These are phyloP conservation scores for Stylophora pistillata DNA, from an alignment of 64 coral and sea anemone species.

Conservation along the genomic window DNA sequence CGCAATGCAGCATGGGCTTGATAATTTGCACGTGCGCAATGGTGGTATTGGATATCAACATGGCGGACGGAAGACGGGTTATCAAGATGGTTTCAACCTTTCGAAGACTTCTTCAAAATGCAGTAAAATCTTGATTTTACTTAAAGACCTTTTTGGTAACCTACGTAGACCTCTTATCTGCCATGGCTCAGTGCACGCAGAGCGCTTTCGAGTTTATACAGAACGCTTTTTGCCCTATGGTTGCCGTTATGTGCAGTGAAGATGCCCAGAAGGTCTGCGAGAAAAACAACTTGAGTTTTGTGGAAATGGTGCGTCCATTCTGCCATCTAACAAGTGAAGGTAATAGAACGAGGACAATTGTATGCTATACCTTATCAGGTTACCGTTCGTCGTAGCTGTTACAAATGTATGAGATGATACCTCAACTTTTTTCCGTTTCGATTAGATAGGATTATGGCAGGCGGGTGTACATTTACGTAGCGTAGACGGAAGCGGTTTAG, in stretches of 20 bases:
- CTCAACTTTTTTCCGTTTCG: not conserved
- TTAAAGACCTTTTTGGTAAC: constrained; percentile 21
- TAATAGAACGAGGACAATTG: constrained; percentile 27
- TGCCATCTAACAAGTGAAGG: constrained; percentile 98
- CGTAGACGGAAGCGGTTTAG: too few relatives aligned
- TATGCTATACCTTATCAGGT: not conserved
- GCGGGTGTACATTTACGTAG: not conserved
- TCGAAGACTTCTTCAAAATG: constrained; percentile 30
- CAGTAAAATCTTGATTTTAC: not conserved
- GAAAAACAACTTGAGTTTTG: constrained; percentile 95
- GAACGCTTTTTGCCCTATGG: constrained; percentile 92
- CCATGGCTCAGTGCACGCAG: constrained; percentile 95
- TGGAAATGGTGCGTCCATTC: constrained; percentile 97
- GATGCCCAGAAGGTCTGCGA: constrained; percentile 92
- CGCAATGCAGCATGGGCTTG: constrained; percentile 10
- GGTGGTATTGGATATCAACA: constrained; percentile 68
- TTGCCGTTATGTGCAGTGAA: constrained; percentile 97
- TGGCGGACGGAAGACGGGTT: constrained; percentile 68
- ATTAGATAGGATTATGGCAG: not conserved
- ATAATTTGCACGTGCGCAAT: constrained; percentile 52
- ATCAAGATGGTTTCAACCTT: constrained; percentile 34
- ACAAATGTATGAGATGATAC: not conserved
- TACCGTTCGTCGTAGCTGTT: not conserved
- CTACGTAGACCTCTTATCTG: constrained; percentile 12
- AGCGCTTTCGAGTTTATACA: constrained; percentile 90